phyloP scores from a whole-genome alignment of 2,797 vertebrate species.

The Myiotriccus ornatus region DNA sequence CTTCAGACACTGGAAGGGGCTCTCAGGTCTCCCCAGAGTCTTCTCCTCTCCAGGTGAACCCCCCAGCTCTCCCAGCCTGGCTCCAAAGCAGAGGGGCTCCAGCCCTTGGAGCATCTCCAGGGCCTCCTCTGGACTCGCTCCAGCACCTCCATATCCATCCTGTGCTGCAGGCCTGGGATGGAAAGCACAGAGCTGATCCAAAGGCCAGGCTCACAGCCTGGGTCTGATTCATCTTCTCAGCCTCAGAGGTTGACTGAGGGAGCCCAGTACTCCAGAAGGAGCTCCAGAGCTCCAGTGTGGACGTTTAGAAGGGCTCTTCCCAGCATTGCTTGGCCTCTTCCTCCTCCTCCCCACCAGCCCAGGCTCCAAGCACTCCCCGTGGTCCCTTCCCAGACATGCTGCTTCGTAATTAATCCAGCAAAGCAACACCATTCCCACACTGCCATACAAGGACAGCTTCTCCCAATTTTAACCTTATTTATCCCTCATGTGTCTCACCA shows the following conservation, averaged over 20 bases:
- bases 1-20: not conserved
- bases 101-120: fast-evolving
- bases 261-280: not conserved
- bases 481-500: not conserved
- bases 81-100: not conserved
- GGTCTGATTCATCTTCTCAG: not conserved
- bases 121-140: too few species aligned
- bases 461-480: not conserved
- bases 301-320: not conserved
- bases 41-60: not conserved
- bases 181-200: not conserved
- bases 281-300: too few species aligned
- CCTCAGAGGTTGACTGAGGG: not conserved
- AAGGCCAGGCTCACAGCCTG: not conserved
- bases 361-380: not conserved
- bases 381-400: not conserved
- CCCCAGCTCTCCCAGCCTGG: not conserved
- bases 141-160: not conserved
- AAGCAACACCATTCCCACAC: fast-evolving
- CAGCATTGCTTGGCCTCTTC: too few species aligned
- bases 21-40: not conserved
- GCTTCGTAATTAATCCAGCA: not conserved
- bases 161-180: not conserved
- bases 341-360: not conserved
- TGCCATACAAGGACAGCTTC: not conserved